Percentiles rank a stretch among this genome's conserved stretches.
Evolutionary conservation across 1,140 invertebrate genomes (phyloP).

Genomic region (Drosophila micromelanica): DNA sequence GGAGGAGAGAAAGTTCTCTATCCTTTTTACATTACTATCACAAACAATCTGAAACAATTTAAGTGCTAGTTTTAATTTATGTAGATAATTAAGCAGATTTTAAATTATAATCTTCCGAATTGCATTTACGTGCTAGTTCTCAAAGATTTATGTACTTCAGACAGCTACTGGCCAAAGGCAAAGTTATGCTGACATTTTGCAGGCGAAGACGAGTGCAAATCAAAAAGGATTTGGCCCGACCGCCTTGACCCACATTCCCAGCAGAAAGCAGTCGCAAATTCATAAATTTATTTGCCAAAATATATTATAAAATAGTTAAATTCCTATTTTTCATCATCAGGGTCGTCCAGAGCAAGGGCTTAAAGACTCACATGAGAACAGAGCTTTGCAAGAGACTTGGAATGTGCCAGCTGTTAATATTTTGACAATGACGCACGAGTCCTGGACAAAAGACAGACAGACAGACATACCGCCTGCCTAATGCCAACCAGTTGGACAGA

Average conservation of each 20-base stretch:
- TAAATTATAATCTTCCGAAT: conserved; percentile 12
- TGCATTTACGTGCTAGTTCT: not conserved
- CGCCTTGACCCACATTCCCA: conserved; percentile 63
- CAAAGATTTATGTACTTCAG: conserved; percentile 45
- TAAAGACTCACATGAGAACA: conserved; percentile 59
- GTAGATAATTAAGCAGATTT: conserved; percentile 3
- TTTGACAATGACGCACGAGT: conserved; percentile 81
- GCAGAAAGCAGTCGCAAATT: conserved; percentile 37
- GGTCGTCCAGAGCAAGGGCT: conserved; percentile 31
- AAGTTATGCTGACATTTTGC: conserved; percentile 13
- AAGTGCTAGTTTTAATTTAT: conserved; percentile 43
- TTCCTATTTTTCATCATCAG: conserved; percentile 74
- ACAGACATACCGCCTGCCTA: conserved; percentile 40
- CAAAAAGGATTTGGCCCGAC: conserved; percentile 52
- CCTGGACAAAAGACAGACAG: conserved; percentile 47
- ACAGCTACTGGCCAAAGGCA: conserved; percentile 19
- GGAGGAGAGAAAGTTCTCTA: not conserved
- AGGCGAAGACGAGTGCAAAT: conserved; percentile 36
- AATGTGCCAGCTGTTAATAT: conserved; percentile 80
- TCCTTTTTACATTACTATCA: not conserved
- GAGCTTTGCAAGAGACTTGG: conserved; percentile 33
- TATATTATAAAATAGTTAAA: conserved; percentile 72
- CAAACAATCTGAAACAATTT: not conserved
- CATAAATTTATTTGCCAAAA: conserved; percentile 54
- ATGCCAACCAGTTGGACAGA: conserved; percentile 67